A percentile compares a stretch with the other conserved stretches of the same genome.
Evolutionary conservation across 2,888 invertebrate genomes (phyloP).

Genomic region (Muscina levida): DNA sequence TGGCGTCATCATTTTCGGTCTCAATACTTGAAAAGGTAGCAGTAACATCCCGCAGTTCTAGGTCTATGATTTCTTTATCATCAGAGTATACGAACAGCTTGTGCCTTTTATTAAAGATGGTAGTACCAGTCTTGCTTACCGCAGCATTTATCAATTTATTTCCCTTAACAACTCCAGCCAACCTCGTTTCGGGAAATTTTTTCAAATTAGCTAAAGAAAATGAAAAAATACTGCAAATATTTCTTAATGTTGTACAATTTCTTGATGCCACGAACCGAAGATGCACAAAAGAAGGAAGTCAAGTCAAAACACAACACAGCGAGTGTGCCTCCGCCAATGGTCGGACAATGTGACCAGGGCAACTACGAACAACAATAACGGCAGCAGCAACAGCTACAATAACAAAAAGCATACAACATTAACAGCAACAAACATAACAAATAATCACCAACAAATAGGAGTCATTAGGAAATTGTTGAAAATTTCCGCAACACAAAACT

Average conservation of each 20-base stretch:
- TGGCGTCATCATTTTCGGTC: too few species aligned
- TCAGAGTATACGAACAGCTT: too few species aligned
- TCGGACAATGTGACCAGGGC: slow-evolving; percentile 37
- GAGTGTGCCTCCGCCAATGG: slow-evolving; percentile 41
- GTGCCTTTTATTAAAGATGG: too few species aligned
- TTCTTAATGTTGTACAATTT: slow-evolving; percentile 58
- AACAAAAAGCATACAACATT: too few species aligned
- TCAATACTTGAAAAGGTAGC: too few species aligned
- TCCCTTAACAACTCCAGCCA: too few species aligned
- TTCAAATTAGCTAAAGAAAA: slow-evolving; percentile 29
- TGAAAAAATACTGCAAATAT: slow-evolving; percentile 42
- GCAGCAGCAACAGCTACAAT: background rate
- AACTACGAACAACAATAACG: background rate
- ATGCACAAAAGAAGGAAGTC: slow-evolving; percentile 54
- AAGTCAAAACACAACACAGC: background rate
- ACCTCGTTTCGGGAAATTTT: background rate
- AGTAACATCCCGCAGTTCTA: too few species aligned
- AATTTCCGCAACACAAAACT: slow-evolving; percentile 61
- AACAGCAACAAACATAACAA: slow-evolving; percentile 29
- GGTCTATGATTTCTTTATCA: too few species aligned
- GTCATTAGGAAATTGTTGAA: slow-evolving; percentile 67
- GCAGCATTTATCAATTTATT: too few species aligned
- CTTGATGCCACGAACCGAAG: slow-evolving; percentile 51
- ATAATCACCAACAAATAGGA: slow-evolving; percentile 63
- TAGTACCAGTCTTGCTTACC: too few species aligned